A percentile compares a stretch with the other conserved stretches of the same genome.
These are phyloP conservation scores for Diadumene lineata DNA, from an alignment of 92 coral and sea anemone genomes.

Conservation along the genomic window DNA sequence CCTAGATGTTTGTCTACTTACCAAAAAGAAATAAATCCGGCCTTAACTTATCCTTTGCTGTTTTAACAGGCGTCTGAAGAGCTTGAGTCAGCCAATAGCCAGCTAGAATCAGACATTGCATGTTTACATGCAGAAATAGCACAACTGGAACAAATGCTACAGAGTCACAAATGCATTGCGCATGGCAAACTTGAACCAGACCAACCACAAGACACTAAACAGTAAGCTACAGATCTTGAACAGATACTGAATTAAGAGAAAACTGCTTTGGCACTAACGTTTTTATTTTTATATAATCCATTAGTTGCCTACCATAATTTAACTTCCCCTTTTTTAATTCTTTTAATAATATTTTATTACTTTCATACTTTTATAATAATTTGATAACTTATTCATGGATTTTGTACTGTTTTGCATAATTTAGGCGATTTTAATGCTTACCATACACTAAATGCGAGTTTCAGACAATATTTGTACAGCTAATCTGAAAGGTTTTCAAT, in stretches of 20 bases:
- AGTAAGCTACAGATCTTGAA: neutral
- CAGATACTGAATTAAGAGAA: slow-evolving; percentile 1
- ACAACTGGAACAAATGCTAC: slow-evolving; percentile 84
- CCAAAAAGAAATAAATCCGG: too few species aligned
- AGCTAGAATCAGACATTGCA: slow-evolving; percentile 85
- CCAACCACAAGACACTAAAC: slow-evolving; percentile 72
- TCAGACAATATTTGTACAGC: too few species aligned
- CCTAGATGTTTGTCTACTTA: too few species aligned
- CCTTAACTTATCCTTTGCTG: neutral
- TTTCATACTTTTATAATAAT: too few species aligned
- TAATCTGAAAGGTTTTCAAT: too few species aligned
- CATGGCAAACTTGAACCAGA: slow-evolving; percentile 59
- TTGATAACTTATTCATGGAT: too few species aligned
- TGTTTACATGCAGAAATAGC: slow-evolving; percentile 79
- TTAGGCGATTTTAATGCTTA: too few species aligned
- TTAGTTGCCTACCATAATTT: too few species aligned
- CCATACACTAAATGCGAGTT: too few species aligned
- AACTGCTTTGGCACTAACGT: neutral
- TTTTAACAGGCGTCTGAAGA: slow-evolving; percentile 74
- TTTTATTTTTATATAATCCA: too few species aligned
- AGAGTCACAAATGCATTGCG: slow-evolving; percentile 71
- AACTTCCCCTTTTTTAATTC: neutral
- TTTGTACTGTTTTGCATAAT: too few species aligned
- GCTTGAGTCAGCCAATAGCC: slow-evolving; percentile 87
- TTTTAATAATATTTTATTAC: too few species aligned